Percentiles rank a stretch among this genome's conserved stretches.
Conservation (phyloP, 2,113 vertebrate genomes). For the Tetraodon nigroviridis region DNA sequence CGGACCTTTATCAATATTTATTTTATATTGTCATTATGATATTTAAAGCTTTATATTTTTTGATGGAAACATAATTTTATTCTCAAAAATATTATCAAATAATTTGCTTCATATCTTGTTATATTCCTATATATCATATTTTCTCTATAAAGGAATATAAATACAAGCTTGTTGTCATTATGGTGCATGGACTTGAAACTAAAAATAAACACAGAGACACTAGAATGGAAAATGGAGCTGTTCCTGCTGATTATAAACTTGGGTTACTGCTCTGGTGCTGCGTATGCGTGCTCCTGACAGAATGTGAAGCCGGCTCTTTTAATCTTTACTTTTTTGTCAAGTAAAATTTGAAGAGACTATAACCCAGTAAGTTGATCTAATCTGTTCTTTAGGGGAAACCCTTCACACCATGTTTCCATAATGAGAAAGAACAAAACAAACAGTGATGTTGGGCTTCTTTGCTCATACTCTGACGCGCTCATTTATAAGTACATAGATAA, state of each 20-base stretch:
- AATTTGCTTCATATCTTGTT: too few species aligned
- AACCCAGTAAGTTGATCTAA: background rate
- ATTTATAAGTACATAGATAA: background rate
- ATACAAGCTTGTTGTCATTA: background rate
- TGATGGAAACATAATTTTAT: too few species aligned
- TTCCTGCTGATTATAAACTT: background rate
- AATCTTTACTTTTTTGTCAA: conserved; percentile 8
- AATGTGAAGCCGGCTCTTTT: background rate
- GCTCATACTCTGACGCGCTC: conserved; percentile 2
- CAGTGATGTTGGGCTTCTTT: background rate
- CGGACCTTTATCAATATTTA: too few species aligned
- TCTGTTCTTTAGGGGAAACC: background rate
- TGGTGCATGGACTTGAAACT: background rate
- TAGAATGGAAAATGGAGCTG: too few species aligned
- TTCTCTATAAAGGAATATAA: too few species aligned
- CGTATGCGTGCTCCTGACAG: background rate
- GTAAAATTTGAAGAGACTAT: conserved; percentile 2
- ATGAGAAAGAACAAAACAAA: conserved; percentile 13
- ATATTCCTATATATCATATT: too few species aligned
- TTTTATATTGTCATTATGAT: too few species aligned
- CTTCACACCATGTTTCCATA: conserved; percentile 6
- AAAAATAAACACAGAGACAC: too few species aligned
- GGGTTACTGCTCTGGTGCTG: background rate
- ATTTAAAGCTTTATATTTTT: too few species aligned
- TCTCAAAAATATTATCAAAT: too few species aligned